Evolutionary conservation across 2,113 vertebrate genomes (phyloP), one percentile per base, ranked within the genome.

Genomic region (Oryzias melastigma): DNA sequence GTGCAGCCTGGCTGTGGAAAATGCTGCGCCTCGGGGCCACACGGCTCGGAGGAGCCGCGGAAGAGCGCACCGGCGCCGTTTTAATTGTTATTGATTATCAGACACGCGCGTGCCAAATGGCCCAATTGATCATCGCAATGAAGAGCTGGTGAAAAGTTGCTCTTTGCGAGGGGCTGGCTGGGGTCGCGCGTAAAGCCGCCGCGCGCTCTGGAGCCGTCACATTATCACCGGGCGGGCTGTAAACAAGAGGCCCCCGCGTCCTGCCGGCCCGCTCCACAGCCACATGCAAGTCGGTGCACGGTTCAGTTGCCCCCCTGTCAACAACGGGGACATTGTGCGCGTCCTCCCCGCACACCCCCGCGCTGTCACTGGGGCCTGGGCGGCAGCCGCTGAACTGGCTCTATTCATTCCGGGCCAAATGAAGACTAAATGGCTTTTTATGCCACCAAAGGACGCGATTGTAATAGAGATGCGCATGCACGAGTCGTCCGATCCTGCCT

Each of bases 241-340:
- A 95, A 94, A 95, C 93, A 95, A 93, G 91, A 89, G 90, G 71
- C 75, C 91, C 92, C 90, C 81, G 90, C 77, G 88, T 91, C 89
- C 87, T 89, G 87, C 90, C 82, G 82, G 89, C 78, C 82, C 70
- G 88, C 90, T 92, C 84, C 92, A 90, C 90, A 94, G 93, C 67
- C 93, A 92, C 93, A 92, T 92, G 93, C 85, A 86, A 93, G 89
- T 93, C 91, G 92, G 92, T 81, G 81, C 65, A 73, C 91, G 92
- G 93, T 93, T 93, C 92, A 93, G 90, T 87, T n/a, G 75, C 90
- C 90, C 80, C 89, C 88, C 70, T 87, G 90, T 91, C 92, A 94
- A 96, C 94, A 97, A 95, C 93, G 89, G 93, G 88, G 88, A 90
- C 91, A 95, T 96, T 96, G 94, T 95, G 92, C 65, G 65, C 35